A percentile compares a stretch with the other conserved stretches of the same genome.
Evolutionary conservation across 2,888 invertebrate species (phyloP).

Genomic region (Diarsia rubi): DNA sequence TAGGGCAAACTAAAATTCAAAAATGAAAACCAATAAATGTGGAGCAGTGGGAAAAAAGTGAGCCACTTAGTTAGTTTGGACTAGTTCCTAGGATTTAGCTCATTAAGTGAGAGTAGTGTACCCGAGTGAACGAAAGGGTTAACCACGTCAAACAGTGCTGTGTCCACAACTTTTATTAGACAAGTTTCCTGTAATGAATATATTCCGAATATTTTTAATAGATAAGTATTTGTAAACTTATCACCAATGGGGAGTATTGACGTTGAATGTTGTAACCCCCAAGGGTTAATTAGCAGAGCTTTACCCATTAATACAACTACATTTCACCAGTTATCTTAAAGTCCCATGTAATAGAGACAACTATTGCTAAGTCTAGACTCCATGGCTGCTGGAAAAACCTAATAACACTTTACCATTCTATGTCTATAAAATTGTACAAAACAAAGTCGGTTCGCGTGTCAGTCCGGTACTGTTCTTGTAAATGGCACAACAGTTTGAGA

Average conservation of each 20-base stretch:
- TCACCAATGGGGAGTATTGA: background rate
- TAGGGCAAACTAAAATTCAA: background rate
- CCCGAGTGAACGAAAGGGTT: constrained; percentile 62
- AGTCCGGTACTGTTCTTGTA: background rate
- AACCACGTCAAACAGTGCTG: constrained; percentile 66
- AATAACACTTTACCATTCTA: background rate
- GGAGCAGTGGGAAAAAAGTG: constrained; percentile 38
- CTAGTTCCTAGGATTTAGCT: constrained; percentile 57
- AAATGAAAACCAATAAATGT: constrained; percentile 28
- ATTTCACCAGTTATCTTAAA: no score
- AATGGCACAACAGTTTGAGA: background rate
- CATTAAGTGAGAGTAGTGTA: constrained; percentile 56
- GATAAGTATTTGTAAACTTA: constrained; percentile 40
- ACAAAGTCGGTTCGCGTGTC: background rate
- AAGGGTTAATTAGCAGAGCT: background rate
- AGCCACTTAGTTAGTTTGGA: constrained; percentile 41
- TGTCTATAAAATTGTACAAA: background rate
- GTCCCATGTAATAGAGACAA: background rate
- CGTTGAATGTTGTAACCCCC: background rate
- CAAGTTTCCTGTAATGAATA: constrained; percentile 53
- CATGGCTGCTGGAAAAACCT: background rate
- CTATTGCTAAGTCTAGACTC: background rate
- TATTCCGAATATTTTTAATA: constrained; percentile 34
- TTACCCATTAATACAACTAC: background rate
- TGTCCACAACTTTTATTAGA: constrained; percentile 66